Conservation (phyloP, 2,888 invertebrate genomes). For the Andrena camellia region DNA sequence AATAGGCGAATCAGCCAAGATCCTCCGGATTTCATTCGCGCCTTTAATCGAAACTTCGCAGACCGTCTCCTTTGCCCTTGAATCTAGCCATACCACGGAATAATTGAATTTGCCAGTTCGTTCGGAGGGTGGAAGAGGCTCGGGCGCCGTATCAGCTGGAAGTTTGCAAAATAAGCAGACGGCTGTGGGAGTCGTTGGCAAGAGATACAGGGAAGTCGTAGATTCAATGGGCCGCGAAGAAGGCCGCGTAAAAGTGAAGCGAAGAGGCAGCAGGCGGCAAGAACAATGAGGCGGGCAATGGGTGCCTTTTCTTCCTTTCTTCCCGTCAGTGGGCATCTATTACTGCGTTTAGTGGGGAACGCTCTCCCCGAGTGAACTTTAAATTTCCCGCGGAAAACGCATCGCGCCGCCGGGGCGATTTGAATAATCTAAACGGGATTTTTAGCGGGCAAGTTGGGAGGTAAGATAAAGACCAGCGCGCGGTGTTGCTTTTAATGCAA, state of each 20-base stretch:
- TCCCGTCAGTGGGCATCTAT: not conserved
- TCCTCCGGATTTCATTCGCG: slow-evolving; percentile 50
- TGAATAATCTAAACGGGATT: slow-evolving; percentile 5
- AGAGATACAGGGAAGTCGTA: slow-evolving; percentile 20
- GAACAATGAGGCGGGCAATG: not conserved
- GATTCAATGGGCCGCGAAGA: slow-evolving; percentile 9
- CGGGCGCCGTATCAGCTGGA: slow-evolving; percentile 12
- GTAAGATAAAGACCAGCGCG: not conserved
- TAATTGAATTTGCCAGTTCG: slow-evolving; percentile 55
- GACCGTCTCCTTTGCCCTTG: slow-evolving; percentile 62
- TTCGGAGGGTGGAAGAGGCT: slow-evolving; percentile 8
- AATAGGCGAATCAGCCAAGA: slow-evolving; percentile 29
- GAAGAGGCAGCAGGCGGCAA: not conserved
- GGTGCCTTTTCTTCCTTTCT: not conserved
- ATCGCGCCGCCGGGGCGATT: not conserved
- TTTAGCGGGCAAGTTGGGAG: slow-evolving; percentile 1
- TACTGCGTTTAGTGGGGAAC: not conserved
- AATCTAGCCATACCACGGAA: slow-evolving; percentile 49
- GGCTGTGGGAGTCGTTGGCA: not conserved
- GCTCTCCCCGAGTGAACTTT: not conserved
- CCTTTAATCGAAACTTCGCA: slow-evolving; percentile 60
- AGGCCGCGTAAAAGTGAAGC: not conserved
- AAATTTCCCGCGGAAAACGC: not conserved
- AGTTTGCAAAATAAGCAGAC: slow-evolving; percentile 28
- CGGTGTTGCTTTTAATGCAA: not conserved